A percentile compares a stretch with the other conserved stretches of the same genome.
Conservation (phyloP, 2,888 invertebrate species). For the Mythimna albipuncta region DNA sequence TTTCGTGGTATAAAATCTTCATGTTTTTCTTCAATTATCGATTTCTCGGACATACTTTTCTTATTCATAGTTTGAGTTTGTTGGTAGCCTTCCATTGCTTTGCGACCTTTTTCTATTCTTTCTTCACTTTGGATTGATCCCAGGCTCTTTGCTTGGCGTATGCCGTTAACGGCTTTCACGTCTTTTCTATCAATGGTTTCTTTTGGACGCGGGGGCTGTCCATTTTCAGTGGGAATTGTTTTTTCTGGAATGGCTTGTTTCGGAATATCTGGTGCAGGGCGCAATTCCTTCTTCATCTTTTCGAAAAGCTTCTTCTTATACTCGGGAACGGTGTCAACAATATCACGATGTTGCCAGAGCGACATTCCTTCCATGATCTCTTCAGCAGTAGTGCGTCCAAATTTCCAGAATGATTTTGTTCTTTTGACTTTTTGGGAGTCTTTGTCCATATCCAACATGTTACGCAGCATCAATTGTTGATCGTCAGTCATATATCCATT, state of each 20-base stretch:
- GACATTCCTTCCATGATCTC: slow-evolving; percentile 97
- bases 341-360: slow-evolving; percentile 95
- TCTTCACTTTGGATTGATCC: slow-evolving; percentile 87
- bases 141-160: slow-evolving; percentile 87
- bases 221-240: slow-evolving; percentile 72
- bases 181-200: slow-evolving; percentile 89
- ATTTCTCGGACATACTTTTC: slow-evolving; percentile 86
- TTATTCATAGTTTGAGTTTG: slow-evolving; percentile 80
- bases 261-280: slow-evolving; percentile 85
- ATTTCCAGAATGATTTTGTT: slow-evolving; percentile 96
- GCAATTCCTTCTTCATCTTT: slow-evolving; percentile 85
- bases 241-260: slow-evolving; percentile 79
- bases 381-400: slow-evolving; percentile 93
- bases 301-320: slow-evolving; percentile 88
- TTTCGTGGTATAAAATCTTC: slow-evolving; percentile 84
- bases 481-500: slow-evolving; percentile 90
- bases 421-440: slow-evolving; percentile 93
- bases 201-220: slow-evolving; percentile 75
- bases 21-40: slow-evolving; percentile 84
- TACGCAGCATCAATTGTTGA: slow-evolving; percentile 88
- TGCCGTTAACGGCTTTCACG: slow-evolving; percentile 82
- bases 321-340: slow-evolving; percentile 93
- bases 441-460: slow-evolving; percentile 90
- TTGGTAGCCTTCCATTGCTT: slow-evolving; percentile 76
- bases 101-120: slow-evolving; percentile 77